Evolutionary conservation across 2,888 invertebrate species (phyloP), one percentile per base, ranked within the genome.

Genomic region (Loripinus fragilis): DNA sequence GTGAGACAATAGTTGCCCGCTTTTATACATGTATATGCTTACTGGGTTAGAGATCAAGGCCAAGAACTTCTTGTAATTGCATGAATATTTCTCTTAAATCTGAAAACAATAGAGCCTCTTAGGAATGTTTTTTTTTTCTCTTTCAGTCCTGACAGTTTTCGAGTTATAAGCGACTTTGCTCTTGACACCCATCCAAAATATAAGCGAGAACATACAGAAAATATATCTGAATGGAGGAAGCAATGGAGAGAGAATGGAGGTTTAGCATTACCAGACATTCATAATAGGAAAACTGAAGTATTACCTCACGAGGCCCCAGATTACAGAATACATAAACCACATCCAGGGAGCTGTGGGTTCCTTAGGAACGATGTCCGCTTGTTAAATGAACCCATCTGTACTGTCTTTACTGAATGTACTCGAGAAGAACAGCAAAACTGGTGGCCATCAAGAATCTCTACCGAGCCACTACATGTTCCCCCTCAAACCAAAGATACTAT

Each of bases 371-470:
- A 93, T 87, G 92, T 91, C 2, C 75, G 88, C 28, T 79, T 90
- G 8, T 79, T 93, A 50, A 92, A 92, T 84, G 92, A 91, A 66
- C 93, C 93, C 20, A 86, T 93, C 23, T 92, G 93, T 81, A 86
- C 88, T 80, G 92, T 93, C 2, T 83, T 87, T 74, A 92, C 92
- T 25, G 77, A 84, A 15, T 76, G 78, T 25, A 86, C 89, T 41
- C 82, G 83, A 25, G 73, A 79, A 42, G 90, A 90, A 48, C 90
- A 91, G 74, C 35, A 80, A 7, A 73, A 81, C 30, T 92, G 92
- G 92, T 92, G 92, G 92, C 91, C 91, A n/a, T 78, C 87, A 41
- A 69, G 89, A 35, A 79, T 86, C 41, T 86, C 87, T 15, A 70
- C 83, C 67, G 89, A 87, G 60, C 85, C 88, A 17, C 81, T 89